Conservation (phyloP, 2,888 invertebrate species). For the Phasia obesa region DNA sequence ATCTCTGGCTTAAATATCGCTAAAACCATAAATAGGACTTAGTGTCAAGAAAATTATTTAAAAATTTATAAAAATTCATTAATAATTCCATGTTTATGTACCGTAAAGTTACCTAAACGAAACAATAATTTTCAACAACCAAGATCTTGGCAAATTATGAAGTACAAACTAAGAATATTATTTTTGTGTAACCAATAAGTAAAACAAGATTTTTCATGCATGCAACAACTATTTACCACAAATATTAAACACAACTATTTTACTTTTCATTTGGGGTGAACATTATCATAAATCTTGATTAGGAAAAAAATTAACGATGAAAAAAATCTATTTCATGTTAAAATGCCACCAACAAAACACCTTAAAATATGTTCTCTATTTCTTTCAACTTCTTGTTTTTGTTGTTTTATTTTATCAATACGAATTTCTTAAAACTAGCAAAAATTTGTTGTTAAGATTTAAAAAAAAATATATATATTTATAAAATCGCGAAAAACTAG, state of each 20-base stretch:
- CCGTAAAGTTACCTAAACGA: constrained; percentile 11
- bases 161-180: constrained; percentile 1
- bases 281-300: constrained; percentile 71
- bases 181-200: constrained; percentile 40
- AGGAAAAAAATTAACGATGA: constrained; percentile 23
- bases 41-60: constrained; percentile 68
- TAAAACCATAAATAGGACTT: constrained; percentile 65
- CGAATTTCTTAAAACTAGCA: constrained; percentile 60
- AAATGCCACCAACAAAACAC: constrained; percentile 68
- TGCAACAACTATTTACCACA: constrained; percentile 44
- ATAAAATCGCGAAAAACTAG: constrained; percentile 31
- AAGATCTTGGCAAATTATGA: constrained; percentile 64
- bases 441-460: constrained; percentile 64
- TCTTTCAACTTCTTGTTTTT: neutral
- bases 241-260: constrained; percentile 51
- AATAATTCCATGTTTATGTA: constrained; percentile 57
- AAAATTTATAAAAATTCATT: constrained; percentile 65
- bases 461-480: constrained; percentile 25
- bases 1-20: constrained; percentile 1
- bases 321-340: constrained; percentile 60
- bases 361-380: constrained; percentile 38
- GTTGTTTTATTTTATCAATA: constrained; percentile 55
- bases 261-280: constrained; percentile 64
- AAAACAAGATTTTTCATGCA: constrained; percentile 54
- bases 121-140: constrained; percentile 62